Percentiles rank a stretch among this genome's conserved stretches.
These are phyloP conservation scores for Melanogrammus aeglefinus DNA, from an alignment of 2,797 vertebrate species.

Conservation along the genomic window DNA sequence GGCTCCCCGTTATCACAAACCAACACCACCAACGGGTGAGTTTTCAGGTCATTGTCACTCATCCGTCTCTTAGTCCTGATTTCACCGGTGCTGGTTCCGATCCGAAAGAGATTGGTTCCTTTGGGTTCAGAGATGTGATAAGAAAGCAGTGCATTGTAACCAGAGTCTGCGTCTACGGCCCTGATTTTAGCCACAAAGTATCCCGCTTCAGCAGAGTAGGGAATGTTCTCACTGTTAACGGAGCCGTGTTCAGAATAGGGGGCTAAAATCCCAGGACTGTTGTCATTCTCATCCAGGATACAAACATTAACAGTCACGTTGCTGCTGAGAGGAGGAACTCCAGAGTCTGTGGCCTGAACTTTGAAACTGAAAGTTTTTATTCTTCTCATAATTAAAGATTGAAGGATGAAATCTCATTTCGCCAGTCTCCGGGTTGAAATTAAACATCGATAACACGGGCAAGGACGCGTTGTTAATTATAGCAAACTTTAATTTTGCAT, in stretches of 20 bases:
- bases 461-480: not conserved
- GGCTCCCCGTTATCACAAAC: slow-evolving; percentile 81
- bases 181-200: slow-evolving; percentile 40
- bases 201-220: slow-evolving; percentile 36
- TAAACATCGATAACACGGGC: not conserved
- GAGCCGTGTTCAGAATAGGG: slow-evolving; percentile 43
- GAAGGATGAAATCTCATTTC: slow-evolving; percentile 64
- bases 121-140: slow-evolving; percentile 37
- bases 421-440: not conserved
- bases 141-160: slow-evolving; percentile 40
- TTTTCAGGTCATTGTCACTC: slow-evolving; percentile 75
- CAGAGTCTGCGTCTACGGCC: slow-evolving; percentile 38
- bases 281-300: slow-evolving; percentile 75
- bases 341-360: slow-evolving; percentile 80
- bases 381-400: slow-evolving; percentile 83
- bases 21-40: slow-evolving; percentile 74
- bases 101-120: slow-evolving; percentile 46
- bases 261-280: slow-evolving; percentile 55
- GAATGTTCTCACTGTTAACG: slow-evolving; percentile 34
- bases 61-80: slow-evolving; percentile 49
- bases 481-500: not conserved
- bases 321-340: slow-evolving; percentile 70
- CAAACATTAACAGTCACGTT: slow-evolving; percentile 71
- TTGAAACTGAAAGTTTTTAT: slow-evolving; percentile 78
- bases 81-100: slow-evolving; percentile 48